Percentiles rank a stretch among this genome's conserved stretches.
phyloP scores from a whole-genome alignment of 1,140 invertebrate species.

The Episyrphus balteatus region DNA sequence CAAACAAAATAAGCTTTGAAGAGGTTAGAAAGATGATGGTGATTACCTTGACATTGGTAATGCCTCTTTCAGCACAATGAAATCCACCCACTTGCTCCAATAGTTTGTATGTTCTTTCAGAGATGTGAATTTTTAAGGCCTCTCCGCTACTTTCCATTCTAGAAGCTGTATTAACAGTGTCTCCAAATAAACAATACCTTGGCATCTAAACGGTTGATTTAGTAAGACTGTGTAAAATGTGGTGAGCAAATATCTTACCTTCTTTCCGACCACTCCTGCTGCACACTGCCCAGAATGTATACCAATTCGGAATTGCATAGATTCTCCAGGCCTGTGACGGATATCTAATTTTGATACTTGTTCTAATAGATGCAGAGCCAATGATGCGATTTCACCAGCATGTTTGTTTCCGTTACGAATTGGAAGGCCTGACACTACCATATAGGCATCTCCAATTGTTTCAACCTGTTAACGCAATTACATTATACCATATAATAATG shows the following conservation, averaged over 20 bases:
- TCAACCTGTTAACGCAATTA: slow-evolving; percentile 55
- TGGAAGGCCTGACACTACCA: slow-evolving; percentile 85
- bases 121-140: slow-evolving; percentile 90
- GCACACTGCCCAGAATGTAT: slow-evolving; percentile 73
- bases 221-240: too few species aligned
- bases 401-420: slow-evolving; percentile 58
- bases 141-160: slow-evolving; percentile 78
- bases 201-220: slow-evolving; percentile 69
- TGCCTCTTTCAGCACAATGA: slow-evolving; percentile 49
- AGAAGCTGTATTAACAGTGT: slow-evolving; percentile 82
- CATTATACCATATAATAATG: background rate
- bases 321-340: slow-evolving; percentile 64
- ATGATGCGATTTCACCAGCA: slow-evolving; percentile 68
- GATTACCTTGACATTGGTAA: slow-evolving; percentile 60
- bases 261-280: slow-evolving; percentile 76
- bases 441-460: slow-evolving; percentile 92
- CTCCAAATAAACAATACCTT: slow-evolving; percentile 82
- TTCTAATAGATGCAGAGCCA: slow-evolving; percentile 78
- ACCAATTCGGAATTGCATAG: slow-evolving; percentile 68
- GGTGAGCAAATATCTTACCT: slow-evolving; percentile 31
- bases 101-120: slow-evolving; percentile 68
- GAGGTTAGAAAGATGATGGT: background rate
- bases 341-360: slow-evolving; percentile 76
- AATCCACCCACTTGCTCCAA: slow-evolving; percentile 46
- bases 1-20: background rate